A percentile compares a stretch with the other conserved stretches of the same genome.
phyloP scores from a whole-genome alignment of 2,113 vertebrate genomes.

The Melanotaenia duboulayi region DNA sequence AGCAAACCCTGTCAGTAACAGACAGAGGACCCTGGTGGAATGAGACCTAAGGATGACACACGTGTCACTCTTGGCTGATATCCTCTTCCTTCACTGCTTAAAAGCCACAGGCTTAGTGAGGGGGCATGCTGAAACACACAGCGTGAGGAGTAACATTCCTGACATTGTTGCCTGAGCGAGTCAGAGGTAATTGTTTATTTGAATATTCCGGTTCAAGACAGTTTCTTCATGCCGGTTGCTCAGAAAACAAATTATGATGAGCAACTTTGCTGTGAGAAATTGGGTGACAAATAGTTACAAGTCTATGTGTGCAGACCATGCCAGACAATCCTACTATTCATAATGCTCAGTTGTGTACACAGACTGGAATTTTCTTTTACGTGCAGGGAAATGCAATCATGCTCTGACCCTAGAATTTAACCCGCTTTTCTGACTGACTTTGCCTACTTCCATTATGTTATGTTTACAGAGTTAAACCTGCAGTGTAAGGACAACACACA shows the following conservation, averaged over 20 bases:
- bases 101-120: slow-evolving; percentile 54
- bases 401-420: slow-evolving; percentile 15
- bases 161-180: slow-evolving; percentile 59
- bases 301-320: slow-evolving; percentile 44
- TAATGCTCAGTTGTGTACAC: slow-evolving; percentile 16
- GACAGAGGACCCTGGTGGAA: slow-evolving; percentile 38
- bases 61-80: slow-evolving; percentile 50
- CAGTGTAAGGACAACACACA: slow-evolving; percentile 39
- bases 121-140: slow-evolving; percentile 61
- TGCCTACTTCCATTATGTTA: slow-evolving; percentile 14
- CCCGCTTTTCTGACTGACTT: slow-evolving; percentile 22
- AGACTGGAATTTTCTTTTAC: slow-evolving; percentile 6
- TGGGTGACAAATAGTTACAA: slow-evolving; percentile 59
- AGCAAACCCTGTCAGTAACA: slow-evolving; percentile 54
- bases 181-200: slow-evolving; percentile 78
- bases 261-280: slow-evolving; percentile 46
- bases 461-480: slow-evolving; percentile 39
- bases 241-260: slow-evolving; percentile 59
- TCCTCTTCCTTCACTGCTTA: slow-evolving; percentile 23
- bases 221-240: slow-evolving; percentile 58
- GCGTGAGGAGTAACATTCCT: slow-evolving; percentile 60
- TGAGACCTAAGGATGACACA: slow-evolving; percentile 59
- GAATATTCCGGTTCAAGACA: slow-evolving; percentile 59
- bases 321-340: slow-evolving; percentile 38
- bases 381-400: slow-evolving; percentile 32